Evolutionary conservation across 2,113 vertebrate genomes (phyloP).

Genomic region (Tursiops truncatus): DNA sequence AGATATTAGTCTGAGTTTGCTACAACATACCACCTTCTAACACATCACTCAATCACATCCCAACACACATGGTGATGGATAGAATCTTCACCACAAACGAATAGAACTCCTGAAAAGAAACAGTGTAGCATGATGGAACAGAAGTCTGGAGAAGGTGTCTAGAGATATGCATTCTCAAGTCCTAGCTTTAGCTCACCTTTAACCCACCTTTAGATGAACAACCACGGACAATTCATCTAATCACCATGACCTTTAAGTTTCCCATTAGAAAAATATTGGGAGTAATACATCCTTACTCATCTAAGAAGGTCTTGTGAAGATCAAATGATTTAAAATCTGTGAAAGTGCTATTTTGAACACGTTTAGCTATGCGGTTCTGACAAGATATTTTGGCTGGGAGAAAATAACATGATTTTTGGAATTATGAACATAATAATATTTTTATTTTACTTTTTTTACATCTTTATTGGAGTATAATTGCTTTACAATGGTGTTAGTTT

Average conservation of each 20-base stretch:
- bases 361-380: not conserved
- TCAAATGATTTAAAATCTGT: not conserved
- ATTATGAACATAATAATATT: not conserved
- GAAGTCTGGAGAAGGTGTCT: not conserved
- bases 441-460: not conserved
- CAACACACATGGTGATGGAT: rapidly evolving
- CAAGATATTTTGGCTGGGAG: not conserved
- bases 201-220: not conserved
- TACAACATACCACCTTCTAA: not conserved
- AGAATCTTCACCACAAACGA: not conserved
- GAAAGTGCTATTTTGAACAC: not conserved
- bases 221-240: not conserved
- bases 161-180: not conserved
- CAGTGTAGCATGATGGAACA: too few species aligned
- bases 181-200: not conserved
- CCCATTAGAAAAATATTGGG: not conserved
- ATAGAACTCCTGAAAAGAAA: not conserved
- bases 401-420: not conserved
- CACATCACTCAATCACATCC: not conserved
- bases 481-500: too few species aligned
- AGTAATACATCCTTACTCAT: not conserved
- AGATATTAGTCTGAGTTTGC: not conserved
- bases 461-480: too few species aligned
- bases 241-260: not conserved
- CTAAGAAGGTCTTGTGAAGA: not conserved